These are phyloP conservation scores for Monochamus saltuarius DNA, from an alignment of 1,140 invertebrate genomes.

Conservation along the genomic window DNA sequence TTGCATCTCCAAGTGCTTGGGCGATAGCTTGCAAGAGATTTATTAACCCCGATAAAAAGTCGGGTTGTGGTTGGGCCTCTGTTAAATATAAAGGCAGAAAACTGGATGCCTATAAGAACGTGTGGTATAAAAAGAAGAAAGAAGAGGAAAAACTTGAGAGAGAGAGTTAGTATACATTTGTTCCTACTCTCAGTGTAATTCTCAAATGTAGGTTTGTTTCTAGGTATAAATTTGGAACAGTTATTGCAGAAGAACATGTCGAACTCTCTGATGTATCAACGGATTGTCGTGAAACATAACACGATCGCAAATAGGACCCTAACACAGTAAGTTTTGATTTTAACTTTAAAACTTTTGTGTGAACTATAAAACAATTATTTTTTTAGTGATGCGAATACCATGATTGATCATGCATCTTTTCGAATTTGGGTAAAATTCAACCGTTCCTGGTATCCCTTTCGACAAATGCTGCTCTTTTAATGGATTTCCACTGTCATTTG, in stretches of 20 bases:
- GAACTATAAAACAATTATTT: slow-evolving; percentile 20
- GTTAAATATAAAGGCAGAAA: slow-evolving; percentile 82
- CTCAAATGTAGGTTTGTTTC: background rate
- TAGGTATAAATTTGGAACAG: slow-evolving; percentile 55
- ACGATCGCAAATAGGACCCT: slow-evolving; percentile 67
- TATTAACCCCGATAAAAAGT: slow-evolving; percentile 88
- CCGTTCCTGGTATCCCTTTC: slow-evolving; percentile 88
- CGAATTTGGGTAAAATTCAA: slow-evolving; percentile 83
- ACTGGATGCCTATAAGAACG: slow-evolving; percentile 82
- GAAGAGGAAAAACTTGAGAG: slow-evolving; percentile 44
- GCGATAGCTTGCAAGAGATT: slow-evolving; percentile 88
- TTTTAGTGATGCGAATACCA: slow-evolving; percentile 80
- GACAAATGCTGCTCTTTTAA: slow-evolving; percentile 82
- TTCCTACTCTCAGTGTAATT: background rate
- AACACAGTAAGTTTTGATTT: slow-evolving; percentile 62
- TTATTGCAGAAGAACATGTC: slow-evolving; percentile 33
- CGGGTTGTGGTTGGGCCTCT: slow-evolving; percentile 88
- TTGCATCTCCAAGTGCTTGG: slow-evolving; percentile 89
- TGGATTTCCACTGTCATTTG: slow-evolving; percentile 93
- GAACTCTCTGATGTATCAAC: slow-evolving; percentile 56
- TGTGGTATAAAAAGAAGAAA: slow-evolving; percentile 76
- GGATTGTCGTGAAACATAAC: slow-evolving; percentile 68
- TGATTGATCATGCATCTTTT: slow-evolving; percentile 85
- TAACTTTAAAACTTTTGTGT: slow-evolving; percentile 14
- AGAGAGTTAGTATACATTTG: slow-evolving; percentile 19